Evolutionary conservation across 2,888 invertebrate species (phyloP), one percentile per base, ranked within the genome.

Genomic region (Polydrusus pterygomalis): DNA sequence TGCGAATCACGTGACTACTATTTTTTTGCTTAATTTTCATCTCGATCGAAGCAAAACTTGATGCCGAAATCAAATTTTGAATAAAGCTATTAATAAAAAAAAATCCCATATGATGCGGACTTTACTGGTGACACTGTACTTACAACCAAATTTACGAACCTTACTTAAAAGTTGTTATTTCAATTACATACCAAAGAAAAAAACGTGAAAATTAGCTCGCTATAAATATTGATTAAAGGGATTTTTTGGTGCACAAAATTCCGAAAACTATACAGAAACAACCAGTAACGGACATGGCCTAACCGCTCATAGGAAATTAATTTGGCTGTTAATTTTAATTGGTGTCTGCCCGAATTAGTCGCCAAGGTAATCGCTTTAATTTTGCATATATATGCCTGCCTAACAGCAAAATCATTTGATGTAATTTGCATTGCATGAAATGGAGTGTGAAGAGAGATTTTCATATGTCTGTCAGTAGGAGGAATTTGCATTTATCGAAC

Each of bases 291-390:
- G 38, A 60, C 38, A n/a, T n/a, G n/a, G n/a, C n/a, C n/a, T n/a
- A 60, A 60, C 38, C 58, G 38, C 49, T 62, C 47, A 30, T 43
- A 45, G 60, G 58, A 34, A 30, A 70, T 70, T 70, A 20, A 70
- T 70, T 60, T 40, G 47, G 9, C 49, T 20, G 60, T 70, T 60
- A 70, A 70, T 70, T 70, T 70, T 70, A 70, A 70, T 58, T 47
- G 60, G 56, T 43, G 25, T 9, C 15, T 11, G 58, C 17, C 38
- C 11, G 17, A 38, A 38, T 60, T 38, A 38, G 3, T 18, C 38
- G n/a, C 58, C 18, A 18, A 38, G 38, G 38, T 60, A 60, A 60
- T 60, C 40, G 38, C 7, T 60, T 60, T 18, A 60, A 60, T 60
- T 60, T 60, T 60, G 58, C 58, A 60, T 60, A 38, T 17, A 60